Evolutionary conservation across 2,797 vertebrate genomes (phyloP), one percentile per base, ranked within the genome.

Genomic region (Ctenopoma multispine): DNA sequence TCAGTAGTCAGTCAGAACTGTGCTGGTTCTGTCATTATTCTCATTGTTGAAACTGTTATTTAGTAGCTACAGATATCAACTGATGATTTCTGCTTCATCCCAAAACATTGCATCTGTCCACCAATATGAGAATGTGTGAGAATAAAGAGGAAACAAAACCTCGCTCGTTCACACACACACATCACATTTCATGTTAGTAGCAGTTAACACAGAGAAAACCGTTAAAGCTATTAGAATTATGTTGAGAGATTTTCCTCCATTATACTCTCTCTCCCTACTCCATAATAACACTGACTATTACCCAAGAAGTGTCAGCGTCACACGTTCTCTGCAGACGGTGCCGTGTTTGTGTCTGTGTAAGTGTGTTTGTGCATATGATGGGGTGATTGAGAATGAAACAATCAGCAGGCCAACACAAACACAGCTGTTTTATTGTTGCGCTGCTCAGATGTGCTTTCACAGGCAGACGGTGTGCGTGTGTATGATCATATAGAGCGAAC

Each of bases 391-490:
- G 87, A 88, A 87, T 80, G 90, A 93, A 92, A 92, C 90, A 91
- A 92, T 94, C 90, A 92, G 85, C 87, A 77, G 89, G 92, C 93
- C 91, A 95, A 94, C 90, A 93, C 92, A 95, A 95, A 94, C 94
- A 94, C 94, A 95, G 93, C 92, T 95, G 94, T 94, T 95, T 93
- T 94, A 95, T 94, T 94, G 93, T 94, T 91, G 89, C 82, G 50
- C 89, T 90, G 93, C 92, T 93, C 93, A 93, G 92, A 93, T 93
- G 92, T 90, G 90, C 84, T 91, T 93, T 92, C 90, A 87, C 82
- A 85, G 89, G 92, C 93, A 93, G 92, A 91, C 84, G 90, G 83
- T 0, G 79, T 49, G 73, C 59, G 66, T 75, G 79, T 44, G 77
- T 20, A 60, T 34, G 71, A 80, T 85, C 71, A 80, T 78, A 73